phyloP scores from a whole-genome alignment of 1,140 invertebrate species.

The Microplitis mediator region DNA sequence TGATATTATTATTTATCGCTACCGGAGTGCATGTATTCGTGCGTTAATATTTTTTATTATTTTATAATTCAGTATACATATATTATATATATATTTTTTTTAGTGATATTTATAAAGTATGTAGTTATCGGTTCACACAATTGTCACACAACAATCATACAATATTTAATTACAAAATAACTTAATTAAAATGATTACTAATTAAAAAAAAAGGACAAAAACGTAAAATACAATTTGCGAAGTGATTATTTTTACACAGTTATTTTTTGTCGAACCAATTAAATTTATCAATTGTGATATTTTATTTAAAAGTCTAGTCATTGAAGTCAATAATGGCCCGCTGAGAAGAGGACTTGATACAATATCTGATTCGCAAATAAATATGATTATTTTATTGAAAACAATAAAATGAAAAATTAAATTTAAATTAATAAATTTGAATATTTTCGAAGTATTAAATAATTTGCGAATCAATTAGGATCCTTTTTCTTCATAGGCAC shows the following conservation, averaged over 20 bases:
- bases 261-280: too few relatives aligned
- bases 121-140: not conserved
- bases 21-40: constrained; percentile 30
- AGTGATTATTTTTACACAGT: too few relatives aligned
- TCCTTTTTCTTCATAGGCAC: constrained; percentile 41
- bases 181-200: not conserved
- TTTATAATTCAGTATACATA: not conserved
- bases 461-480: constrained; percentile 46
- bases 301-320: constrained; percentile 51
- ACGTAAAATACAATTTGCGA: too few relatives aligned
- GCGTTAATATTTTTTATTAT: constrained; percentile 17
- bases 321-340: constrained; percentile 57
- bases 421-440: not conserved
- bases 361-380: constrained; percentile 54
- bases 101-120: not conserved
- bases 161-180: too few relatives aligned
- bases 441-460: not conserved
- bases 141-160: not conserved
- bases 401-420: constrained; percentile 1
- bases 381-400: constrained; percentile 31
- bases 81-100: not conserved
- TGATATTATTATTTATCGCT: constrained; percentile 17
- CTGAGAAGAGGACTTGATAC: constrained; percentile 54
- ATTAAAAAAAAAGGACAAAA: too few relatives aligned
- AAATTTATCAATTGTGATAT: not conserved